Base-by-base conservation (phyloP, 2,888 invertebrate genomes). In the Mythimna loreyi region DNA sequence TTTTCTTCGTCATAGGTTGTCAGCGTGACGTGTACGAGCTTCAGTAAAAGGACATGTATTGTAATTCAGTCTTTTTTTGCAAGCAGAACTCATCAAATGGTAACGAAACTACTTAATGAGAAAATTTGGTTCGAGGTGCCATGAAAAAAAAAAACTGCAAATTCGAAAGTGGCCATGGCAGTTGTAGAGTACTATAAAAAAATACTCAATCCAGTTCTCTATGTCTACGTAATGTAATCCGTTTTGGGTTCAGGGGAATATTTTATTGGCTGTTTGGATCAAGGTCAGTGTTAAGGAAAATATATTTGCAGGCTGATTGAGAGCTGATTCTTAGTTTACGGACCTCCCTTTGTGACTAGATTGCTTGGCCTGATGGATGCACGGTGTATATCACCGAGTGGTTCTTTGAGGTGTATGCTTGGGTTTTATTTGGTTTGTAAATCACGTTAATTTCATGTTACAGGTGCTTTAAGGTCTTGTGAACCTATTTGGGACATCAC, bases 271-370 rank as follows among this genome's bases (percentile, higher is more conserved):
- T 62, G 45, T 76, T 78, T 58, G 50, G 50, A 73, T 64, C 56
- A 74, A 75, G 82, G 77, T 72, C 77, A 67, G 68, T 58, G 55
- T 63, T 75, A 73, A 73, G 73, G 73, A 77, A 81, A 84, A 84
- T 80, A 75, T 84, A 77, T 82, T 70, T 67, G 65, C 55, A 56
- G n/a, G 79, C 53, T 77, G 72, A 79, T 75, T 75, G 76, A 77
- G 43, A 67, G 56, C 21, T 72, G 69, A 75, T 75, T 59, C 66
- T 75, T 71, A 63, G 67, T 79, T 79, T 64, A 76, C 50, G 62
- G 67, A 30, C 56, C 47, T 50, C 23, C 6, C 52, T 64, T 40
- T 55, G 62, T 64, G 59, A 23, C 16, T 19, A 52, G 47, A 78
- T 78, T 75, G 63, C 50, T 9, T 21, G 11, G 7, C 11, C 28